phyloP scores from a whole-genome alignment of 2,797 vertebrate genomes.

The Brachymystax lenok region DNA sequence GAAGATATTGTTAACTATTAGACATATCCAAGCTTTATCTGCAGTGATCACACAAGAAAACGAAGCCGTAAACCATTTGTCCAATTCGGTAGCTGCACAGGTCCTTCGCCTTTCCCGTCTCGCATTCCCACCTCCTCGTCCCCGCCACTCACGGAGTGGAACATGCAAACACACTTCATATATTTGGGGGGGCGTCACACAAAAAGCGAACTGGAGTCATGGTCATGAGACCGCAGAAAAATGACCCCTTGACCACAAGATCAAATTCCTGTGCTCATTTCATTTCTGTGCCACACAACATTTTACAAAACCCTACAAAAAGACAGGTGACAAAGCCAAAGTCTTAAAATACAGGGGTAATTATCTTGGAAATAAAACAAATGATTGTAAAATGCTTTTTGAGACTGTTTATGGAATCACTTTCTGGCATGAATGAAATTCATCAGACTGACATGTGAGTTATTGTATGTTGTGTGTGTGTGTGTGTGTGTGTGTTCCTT shows the following conservation, averaged over 20 bases:
- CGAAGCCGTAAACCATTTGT: conserved; percentile 69
- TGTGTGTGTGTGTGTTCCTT: background rate
- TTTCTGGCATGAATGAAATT: background rate
- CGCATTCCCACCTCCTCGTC: conserved; percentile 91
- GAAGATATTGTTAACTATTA: background rate
- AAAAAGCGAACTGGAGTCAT: conserved; percentile 95
- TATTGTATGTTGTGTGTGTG: background rate
- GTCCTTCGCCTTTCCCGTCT: conserved; percentile 65
- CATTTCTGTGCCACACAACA: background rate
- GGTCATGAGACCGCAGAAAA: conserved; percentile 52
- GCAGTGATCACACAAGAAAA: background rate
- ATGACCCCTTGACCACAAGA: conserved; percentile 24
- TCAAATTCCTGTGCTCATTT: conserved; percentile 6
- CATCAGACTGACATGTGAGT: background rate
- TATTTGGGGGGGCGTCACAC: conserved; percentile 91
- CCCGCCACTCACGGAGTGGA: conserved; percentile 80
- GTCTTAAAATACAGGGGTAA: no score
- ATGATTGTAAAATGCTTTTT: background rate
- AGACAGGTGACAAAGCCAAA: background rate
- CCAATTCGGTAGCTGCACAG: conserved; percentile 56
- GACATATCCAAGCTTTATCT: background rate
- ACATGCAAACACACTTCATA: conserved; percentile 90
- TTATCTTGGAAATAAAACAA: no score
- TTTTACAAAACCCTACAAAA: background rate
- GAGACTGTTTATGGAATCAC: background rate